Evolutionary conservation across 2,113 vertebrate genomes (phyloP).

Genomic region (Zapus hudsonius): DNA sequence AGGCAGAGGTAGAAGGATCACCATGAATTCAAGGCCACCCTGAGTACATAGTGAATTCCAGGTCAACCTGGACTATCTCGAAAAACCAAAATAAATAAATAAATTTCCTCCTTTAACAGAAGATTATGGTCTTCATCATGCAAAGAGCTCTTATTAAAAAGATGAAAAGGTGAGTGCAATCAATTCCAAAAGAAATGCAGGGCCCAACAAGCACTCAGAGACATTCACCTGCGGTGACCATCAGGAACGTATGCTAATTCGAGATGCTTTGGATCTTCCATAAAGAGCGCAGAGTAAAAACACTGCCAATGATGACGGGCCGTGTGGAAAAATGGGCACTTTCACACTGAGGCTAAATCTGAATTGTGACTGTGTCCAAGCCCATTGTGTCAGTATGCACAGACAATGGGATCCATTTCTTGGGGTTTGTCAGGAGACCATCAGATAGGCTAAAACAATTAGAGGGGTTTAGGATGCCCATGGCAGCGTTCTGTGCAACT

Average conservation of each 20-base stretch:
- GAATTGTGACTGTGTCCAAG: not conserved
- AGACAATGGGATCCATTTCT: not conserved
- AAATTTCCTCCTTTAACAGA: not conserved
- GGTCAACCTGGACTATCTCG: too few species aligned
- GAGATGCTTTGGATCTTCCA: not conserved
- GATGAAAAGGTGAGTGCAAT: not conserved
- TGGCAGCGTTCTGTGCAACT: not conserved
- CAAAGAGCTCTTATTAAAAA: conserved; percentile 30
- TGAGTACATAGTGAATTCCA: too few species aligned
- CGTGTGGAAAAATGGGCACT: not conserved
- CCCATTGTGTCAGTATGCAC: not conserved
- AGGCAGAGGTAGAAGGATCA: too few species aligned
- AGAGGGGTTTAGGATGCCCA: not conserved
- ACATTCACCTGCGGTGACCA: not conserved
- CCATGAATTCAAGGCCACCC: too few species aligned
- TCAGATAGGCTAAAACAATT: not conserved
- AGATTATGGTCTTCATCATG: not conserved
- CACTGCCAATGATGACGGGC: not conserved
- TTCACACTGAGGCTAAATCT: not conserved
- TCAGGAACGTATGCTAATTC: not conserved
- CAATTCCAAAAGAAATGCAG: conserved; percentile 19
- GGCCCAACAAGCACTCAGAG: not conserved
- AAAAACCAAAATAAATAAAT: too few species aligned
- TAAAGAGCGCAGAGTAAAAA: not conserved
- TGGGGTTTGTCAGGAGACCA: conserved; percentile 15